Percentiles rank a stretch among this genome's conserved stretches.
Evolutionary conservation across 2,113 vertebrate species (phyloP).

Genomic region (Vidua chalybeata): DNA sequence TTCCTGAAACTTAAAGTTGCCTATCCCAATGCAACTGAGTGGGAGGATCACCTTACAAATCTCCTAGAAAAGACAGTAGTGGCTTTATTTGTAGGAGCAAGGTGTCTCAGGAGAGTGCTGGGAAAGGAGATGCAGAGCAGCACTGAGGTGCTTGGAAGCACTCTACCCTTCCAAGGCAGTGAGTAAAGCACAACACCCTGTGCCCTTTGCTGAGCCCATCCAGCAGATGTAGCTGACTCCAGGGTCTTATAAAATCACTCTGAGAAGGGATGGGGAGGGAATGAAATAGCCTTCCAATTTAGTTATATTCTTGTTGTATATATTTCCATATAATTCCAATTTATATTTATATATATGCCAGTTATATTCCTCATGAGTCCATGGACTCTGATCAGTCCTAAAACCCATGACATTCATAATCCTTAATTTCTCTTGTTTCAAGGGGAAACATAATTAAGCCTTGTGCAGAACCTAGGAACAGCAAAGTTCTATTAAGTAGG

Average conservation of each 20-base stretch:
- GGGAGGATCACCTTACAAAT: not conserved
- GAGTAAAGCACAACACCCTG: not conserved
- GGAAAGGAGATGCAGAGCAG: not conserved
- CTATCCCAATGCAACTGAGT: not conserved
- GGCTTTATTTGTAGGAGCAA: not conserved
- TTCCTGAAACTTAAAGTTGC: not conserved
- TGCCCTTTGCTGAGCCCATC: not conserved
- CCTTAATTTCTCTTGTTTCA: constrained; percentile 47
- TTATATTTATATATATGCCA: not conserved
- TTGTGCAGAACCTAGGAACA: constrained; percentile 23
- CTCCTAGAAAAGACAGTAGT: not conserved
- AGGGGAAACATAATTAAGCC: constrained; percentile 55
- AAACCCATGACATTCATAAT: not conserved
- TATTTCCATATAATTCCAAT: not conserved
- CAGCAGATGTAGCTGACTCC: not conserved
- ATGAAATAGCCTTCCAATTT: not conserved
- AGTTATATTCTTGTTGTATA: not conserved
- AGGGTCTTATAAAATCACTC: not conserved
- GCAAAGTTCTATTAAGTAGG: constrained; percentile 50
- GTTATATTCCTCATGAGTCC: not conserved
- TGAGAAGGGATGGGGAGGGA: not conserved
- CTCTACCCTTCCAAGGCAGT: not conserved
- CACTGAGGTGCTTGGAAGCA: accelerated
- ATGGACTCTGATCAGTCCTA: constrained; percentile 10
- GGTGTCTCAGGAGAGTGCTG: not conserved